Percentiles rank a stretch among this genome's conserved stretches.
Conservation (phyloP, 92 coral and sea anemone genomes). For the Porites evermanni region DNA sequence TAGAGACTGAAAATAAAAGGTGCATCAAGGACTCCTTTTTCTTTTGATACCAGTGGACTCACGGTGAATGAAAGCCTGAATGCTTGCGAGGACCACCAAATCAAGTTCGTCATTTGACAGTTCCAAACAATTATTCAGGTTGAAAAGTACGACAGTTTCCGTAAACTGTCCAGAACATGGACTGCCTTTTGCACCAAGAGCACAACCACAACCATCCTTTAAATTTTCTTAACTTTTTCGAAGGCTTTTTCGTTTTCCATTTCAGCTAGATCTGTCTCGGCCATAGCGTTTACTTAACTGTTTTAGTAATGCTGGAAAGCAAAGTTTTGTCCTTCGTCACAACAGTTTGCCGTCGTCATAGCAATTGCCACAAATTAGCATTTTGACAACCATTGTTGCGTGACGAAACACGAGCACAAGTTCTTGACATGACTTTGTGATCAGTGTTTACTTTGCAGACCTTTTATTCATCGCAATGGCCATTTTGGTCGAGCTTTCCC, state of each 20-base stretch:
- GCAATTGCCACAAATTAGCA: background rate
- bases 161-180: constrained; percentile 61
- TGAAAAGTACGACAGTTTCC: constrained; percentile 36
- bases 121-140: constrained; percentile 65
- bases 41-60: constrained; percentile 62
- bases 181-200: constrained; percentile 62
- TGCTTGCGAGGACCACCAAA: constrained; percentile 58
- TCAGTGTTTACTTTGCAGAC: too few relatives aligned
- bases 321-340: background rate
- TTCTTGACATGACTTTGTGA: too few relatives aligned
- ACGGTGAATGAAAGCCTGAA: constrained; percentile 58
- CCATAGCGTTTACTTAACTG: constrained; percentile 24
- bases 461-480: too few relatives aligned
- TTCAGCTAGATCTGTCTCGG: constrained; percentile 2
- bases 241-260: constrained; percentile 11
- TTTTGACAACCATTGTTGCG: too few relatives aligned
- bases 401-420: too few relatives aligned
- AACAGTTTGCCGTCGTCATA: constrained; percentile 4
- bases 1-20: constrained; percentile 48
- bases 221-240: constrained; percentile 32
- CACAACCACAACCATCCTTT: constrained; percentile 56
- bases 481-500: too few relatives aligned
- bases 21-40: constrained; percentile 62
- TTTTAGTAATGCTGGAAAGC: constrained; percentile 2
- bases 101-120: constrained; percentile 56